Percentiles rank a stretch among this genome's conserved stretches.
Evolutionary conservation across 2,888 invertebrate species (phyloP).

Genomic region (Trissoscelio sp.): DNA sequence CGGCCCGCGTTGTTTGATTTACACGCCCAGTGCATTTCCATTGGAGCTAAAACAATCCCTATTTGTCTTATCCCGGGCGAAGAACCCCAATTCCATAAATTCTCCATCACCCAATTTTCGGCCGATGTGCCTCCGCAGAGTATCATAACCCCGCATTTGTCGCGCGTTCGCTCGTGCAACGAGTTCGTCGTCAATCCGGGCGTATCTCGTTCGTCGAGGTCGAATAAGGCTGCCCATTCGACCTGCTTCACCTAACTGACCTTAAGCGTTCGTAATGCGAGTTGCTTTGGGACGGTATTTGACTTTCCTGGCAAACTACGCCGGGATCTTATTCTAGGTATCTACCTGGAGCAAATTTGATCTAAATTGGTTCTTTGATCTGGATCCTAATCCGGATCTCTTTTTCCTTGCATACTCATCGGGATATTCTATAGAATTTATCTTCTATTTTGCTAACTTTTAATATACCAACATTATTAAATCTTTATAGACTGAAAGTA

Average conservation of each 20-base stretch:
- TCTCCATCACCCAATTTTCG: constrained; percentile 53
- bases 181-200: constrained; percentile 55
- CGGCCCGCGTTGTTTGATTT: constrained; percentile 41
- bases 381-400: constrained; percentile 18
- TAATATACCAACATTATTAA: too few species aligned
- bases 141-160: constrained; percentile 61
- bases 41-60: constrained; percentile 34
- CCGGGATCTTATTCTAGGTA: neutral
- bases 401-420: constrained; percentile 1
- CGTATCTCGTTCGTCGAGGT: constrained; percentile 35
- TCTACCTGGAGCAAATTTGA: constrained; percentile 7
- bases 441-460: too few species aligned
- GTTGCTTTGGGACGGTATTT: constrained; percentile 13
- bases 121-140: constrained; percentile 22
- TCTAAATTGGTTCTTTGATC: constrained; percentile 15
- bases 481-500: too few species aligned
- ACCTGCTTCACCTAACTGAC: constrained; percentile 20
- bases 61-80: constrained; percentile 57
- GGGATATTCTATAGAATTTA: too few species aligned
- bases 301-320: constrained; percentile 16
- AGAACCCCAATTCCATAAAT: constrained; percentile 56
- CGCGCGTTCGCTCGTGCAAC: constrained; percentile 47
- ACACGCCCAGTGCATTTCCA: constrained; percentile 25
- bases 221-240: constrained; percentile 37
- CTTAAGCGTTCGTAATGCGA: constrained; percentile 20